phyloP scores from a whole-genome alignment of 1,140 invertebrate genomes.

The Calycopis cecrops region DNA sequence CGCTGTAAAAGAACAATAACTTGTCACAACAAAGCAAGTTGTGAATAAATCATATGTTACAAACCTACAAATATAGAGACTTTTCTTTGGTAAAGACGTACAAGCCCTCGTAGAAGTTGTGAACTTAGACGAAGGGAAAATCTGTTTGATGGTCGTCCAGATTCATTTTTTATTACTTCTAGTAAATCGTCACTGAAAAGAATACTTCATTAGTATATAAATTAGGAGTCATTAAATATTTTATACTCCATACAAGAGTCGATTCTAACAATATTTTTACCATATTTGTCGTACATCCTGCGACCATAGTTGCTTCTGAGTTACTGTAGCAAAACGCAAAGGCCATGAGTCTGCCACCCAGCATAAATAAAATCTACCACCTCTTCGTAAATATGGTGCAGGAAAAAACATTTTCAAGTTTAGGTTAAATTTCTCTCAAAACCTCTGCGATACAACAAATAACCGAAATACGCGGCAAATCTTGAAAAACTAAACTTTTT shows the following conservation, averaged over 20 bases:
- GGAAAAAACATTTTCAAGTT: conserved; percentile 59
- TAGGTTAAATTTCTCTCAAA: too few species aligned
- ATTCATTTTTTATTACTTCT: conserved; percentile 53
- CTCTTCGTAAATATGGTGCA: conserved; percentile 47
- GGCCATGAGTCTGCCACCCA: conserved; percentile 69
- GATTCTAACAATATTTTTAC: conserved; percentile 28
- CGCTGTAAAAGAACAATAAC: conserved; percentile 5
- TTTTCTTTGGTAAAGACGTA: conserved; percentile 55
- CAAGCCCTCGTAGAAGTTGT: conserved; percentile 53
- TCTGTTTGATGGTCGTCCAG: conserved; percentile 45
- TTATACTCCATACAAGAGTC: too few species aligned
- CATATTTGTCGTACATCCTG: conserved; percentile 60
- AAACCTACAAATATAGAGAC: conserved; percentile 45
- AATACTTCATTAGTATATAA: too few species aligned
- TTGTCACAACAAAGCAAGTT: neutral
- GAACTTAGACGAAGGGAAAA: conserved; percentile 60
- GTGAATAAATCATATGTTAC: conserved; percentile 16
- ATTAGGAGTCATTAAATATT: too few species aligned
- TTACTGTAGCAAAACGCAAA: conserved; percentile 52
- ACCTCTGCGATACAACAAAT: too few species aligned
- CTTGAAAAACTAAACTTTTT: too few species aligned
- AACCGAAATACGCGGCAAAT: too few species aligned
- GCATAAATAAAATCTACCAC: conserved; percentile 62
- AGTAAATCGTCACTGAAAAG: conserved; percentile 50
- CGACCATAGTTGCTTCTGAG: conserved; percentile 53